Conservation (phyloP, 2,888 invertebrate genomes). For the Perizoma flavofasciatum region DNA sequence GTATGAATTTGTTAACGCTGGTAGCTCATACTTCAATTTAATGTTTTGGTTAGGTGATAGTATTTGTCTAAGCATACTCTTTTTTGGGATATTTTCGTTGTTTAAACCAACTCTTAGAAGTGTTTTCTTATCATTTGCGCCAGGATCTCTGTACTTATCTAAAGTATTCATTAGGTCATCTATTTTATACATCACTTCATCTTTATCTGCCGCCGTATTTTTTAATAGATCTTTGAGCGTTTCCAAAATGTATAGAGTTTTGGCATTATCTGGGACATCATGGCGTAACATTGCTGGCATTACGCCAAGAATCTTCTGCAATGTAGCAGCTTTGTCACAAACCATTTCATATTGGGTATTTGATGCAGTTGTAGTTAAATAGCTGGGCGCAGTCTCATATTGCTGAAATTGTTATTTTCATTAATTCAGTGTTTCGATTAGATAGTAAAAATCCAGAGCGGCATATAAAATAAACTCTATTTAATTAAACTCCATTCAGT, state of each 20-base stretch:
- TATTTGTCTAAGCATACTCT: constrained; percentile 1
- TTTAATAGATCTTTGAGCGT: constrained; percentile 26
- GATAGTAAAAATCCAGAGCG: too few species aligned
- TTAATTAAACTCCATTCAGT: too few species aligned
- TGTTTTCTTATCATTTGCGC: neutral
- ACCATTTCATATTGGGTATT: constrained; percentile 7
- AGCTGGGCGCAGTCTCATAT: neutral
- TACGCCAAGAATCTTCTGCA: constrained; percentile 20
- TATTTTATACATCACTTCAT: constrained; percentile 32
- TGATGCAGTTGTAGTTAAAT: neutral
- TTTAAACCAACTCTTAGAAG: neutral
- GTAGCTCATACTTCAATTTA: constrained; percentile 11
- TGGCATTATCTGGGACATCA: constrained; percentile 22
- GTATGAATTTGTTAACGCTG: constrained; percentile 17
- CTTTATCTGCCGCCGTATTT: constrained; percentile 20
- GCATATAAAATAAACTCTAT: too few species aligned
- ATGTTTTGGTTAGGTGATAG: neutral
- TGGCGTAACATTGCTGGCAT: constrained; percentile 26
- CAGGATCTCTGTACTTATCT: constrained; percentile 29
- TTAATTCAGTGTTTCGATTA: too few species aligned
- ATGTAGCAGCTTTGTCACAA: constrained; percentile 24
- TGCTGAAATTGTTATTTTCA: constrained; percentile 10
- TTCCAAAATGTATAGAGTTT: constrained; percentile 20
- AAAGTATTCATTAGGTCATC: constrained; percentile 30
- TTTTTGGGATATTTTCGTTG: neutral